These are phyloP conservation scores for Hymenopus coronatus DNA, from an alignment of 2,888 invertebrate genomes.

Conservation along the genomic window DNA sequence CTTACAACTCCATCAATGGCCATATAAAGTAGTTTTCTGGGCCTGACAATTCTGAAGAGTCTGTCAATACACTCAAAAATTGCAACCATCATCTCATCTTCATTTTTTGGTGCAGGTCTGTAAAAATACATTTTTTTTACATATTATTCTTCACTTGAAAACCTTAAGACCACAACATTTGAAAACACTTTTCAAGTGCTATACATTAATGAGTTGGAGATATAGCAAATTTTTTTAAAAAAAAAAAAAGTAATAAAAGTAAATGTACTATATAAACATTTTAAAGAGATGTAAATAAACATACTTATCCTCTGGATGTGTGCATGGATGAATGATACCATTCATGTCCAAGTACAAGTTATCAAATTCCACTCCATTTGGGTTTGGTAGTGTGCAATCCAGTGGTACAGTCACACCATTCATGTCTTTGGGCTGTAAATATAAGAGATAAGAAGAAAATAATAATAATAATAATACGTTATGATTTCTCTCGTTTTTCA, in stretches of 20 bases:
- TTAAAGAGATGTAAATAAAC: constrained; percentile 17
- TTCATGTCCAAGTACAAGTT: constrained; percentile 99
- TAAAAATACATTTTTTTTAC: constrained; percentile 19
- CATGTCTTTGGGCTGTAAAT: constrained; percentile 65
- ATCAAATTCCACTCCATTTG: constrained; percentile 96
- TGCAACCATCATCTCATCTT: constrained; percentile 99
- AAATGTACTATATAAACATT: too few relatives aligned
- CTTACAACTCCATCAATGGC: constrained; percentile 97
- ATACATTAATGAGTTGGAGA: too few relatives aligned
- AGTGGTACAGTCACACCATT: constrained; percentile 75
- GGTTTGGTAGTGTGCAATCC: constrained; percentile 85
- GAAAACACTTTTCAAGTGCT: too few relatives aligned
- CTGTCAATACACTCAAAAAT: constrained; percentile 99
- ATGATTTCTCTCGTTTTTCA: not conserved
- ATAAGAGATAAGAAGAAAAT: not conserved
- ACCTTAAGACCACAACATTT: too few relatives aligned
- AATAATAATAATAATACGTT: constrained; percentile 9
- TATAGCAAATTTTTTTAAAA: too few relatives aligned
- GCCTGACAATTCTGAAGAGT: constrained; percentile 87
- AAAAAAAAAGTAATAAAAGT: too few relatives aligned
- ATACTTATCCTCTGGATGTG: constrained; percentile 94
- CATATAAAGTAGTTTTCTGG: constrained; percentile 94
- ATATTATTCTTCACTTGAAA: not conserved
- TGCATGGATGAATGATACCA: constrained; percentile 99
- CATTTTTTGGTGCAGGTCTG: constrained; percentile 91